A percentile compares a stretch with the other conserved stretches of the same genome.
Conservation (phyloP, 2,797 vertebrate species). For the Myotis findleyi region DNA sequence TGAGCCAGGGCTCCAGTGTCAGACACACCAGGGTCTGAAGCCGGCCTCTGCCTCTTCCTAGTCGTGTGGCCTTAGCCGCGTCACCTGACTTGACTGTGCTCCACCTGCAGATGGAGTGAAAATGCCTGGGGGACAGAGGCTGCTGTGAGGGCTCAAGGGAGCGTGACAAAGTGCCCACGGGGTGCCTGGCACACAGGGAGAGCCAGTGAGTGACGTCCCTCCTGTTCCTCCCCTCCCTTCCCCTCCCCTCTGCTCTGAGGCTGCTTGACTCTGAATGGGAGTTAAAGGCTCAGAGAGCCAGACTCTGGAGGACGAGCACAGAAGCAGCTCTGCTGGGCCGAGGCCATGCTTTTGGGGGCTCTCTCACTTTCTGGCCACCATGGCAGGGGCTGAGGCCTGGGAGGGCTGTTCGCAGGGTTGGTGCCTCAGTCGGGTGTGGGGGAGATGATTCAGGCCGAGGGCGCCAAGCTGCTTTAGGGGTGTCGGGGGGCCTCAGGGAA, state of each 20-base stretch:
- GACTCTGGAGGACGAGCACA: constrained; percentile 57
- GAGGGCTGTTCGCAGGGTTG: background rate
- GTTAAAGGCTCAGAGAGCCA: constrained; percentile 61
- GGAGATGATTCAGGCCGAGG: background rate
- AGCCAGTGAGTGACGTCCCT: background rate
- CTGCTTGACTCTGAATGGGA: constrained; percentile 82
- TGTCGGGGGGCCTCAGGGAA: background rate
- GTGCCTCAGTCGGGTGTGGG: background rate
- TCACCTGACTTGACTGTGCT: background rate
- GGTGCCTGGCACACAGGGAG: background rate
- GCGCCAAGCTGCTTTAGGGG: background rate
- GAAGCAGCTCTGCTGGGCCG: background rate
- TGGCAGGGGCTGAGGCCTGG: constrained; percentile 85
- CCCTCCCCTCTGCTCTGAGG: background rate
- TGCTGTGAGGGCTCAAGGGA: background rate
- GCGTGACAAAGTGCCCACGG: background rate
- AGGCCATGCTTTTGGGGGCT: constrained; percentile 85
- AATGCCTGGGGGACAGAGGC: background rate
- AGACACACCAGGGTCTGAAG: background rate
- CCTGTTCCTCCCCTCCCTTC: background rate
- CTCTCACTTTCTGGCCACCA: constrained; percentile 86
- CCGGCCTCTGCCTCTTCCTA: background rate
- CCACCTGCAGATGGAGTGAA: background rate
- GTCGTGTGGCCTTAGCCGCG: background rate
- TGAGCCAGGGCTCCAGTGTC: accelerated